Evolutionary conservation across 2,797 vertebrate genomes (phyloP).

Genomic region (Odontamblyopus lacepedii): DNA sequence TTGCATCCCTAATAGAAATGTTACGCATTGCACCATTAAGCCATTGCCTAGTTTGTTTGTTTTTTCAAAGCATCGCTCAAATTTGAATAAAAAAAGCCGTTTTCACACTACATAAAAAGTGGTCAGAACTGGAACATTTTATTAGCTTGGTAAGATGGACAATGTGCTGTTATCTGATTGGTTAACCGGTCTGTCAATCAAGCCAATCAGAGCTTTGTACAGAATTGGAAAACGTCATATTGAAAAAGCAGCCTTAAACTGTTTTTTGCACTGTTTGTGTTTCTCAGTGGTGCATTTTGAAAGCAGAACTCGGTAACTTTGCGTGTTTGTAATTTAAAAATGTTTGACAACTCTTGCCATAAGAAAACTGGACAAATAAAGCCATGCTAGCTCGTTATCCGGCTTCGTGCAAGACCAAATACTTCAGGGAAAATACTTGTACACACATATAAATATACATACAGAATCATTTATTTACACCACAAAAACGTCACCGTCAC

Average conservation of each 20-base stretch:
- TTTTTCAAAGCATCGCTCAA: background rate
- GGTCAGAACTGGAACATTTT: background rate
- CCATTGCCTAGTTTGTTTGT: background rate
- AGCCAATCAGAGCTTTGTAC: background rate
- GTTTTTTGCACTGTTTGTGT: background rate
- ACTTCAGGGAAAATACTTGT: background rate
- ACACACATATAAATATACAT: too few relatives aligned
- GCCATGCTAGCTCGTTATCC: background rate
- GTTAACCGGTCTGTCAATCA: too few relatives aligned
- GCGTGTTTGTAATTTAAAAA: background rate
- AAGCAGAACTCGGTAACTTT: background rate
- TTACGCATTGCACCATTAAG: too few relatives aligned
- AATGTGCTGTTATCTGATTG: background rate
- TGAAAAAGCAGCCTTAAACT: background rate
- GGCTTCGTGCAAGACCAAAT: background rate
- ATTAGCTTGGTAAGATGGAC: background rate
- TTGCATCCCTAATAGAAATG: too few relatives aligned
- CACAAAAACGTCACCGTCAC: background rate
- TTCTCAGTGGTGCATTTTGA: background rate
- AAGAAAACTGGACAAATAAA: background rate
- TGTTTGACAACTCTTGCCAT: background rate
- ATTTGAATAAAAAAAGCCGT: background rate
- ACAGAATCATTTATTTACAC: background rate
- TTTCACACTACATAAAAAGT: background rate
- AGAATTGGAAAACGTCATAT: background rate